Base-by-base conservation (phyloP, 53 echinoderm and acorn worm species). In the Holothuria scabra region DNA sequence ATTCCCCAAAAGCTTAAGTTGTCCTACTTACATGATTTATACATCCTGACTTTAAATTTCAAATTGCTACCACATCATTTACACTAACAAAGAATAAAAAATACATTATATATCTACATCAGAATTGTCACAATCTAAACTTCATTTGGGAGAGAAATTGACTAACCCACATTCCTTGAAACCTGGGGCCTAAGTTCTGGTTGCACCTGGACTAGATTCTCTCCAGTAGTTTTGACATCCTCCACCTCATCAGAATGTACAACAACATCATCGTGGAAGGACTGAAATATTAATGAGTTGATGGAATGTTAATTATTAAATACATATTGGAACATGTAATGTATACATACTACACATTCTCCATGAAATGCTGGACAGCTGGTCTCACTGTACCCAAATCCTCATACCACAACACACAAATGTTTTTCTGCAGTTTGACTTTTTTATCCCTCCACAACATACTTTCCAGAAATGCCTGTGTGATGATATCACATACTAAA, bases 171-270 rank as follows among this genome's bases (percentile, higher is more conserved):
- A 38, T 90, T 92, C 49, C 84, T 90, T 83, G 83, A 85, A 57
- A 95, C 85, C 55, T 87, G 72, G 21, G 92, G 79, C 33, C 76
- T 76, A 30, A 99, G 84, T 38, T 99, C 91, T 13, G 94, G 99
- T 74, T 95, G 89, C 9, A 93, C 93, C 23, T 88, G 86, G 3
- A 86, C 74, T 22, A 99, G 92, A 13, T 88, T 86, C 10, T 90
- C 80, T 19, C 99, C 99, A 26, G 87, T 89, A 18, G 76, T 81
- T 59, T 91, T 93, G 26, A 99, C 89, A n/a, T 87, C 78, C 58
- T 93, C 89, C 3, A 99, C 92, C 64, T 95, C 99, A 63, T 91
- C 91, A 38, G 91, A 90, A 65, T 93, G 93, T 56, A 86, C 82
- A 6, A 99, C 91, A 1, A 99, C 94, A 74, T 90, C 92, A 41